Conservation (phyloP, 2,888 invertebrate species). For the Chaitophorus viminalis region DNA sequence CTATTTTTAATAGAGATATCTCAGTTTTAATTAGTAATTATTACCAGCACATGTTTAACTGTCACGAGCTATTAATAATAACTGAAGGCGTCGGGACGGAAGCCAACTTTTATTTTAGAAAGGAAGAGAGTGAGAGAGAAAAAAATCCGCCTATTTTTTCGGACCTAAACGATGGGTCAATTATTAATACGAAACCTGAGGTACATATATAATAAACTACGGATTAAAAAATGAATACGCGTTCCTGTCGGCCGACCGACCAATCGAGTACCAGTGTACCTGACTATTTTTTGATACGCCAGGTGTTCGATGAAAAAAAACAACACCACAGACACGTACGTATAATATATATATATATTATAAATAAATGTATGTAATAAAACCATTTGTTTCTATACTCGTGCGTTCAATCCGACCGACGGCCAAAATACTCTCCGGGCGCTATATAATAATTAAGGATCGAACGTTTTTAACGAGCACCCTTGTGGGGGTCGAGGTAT, state of each 20-base stretch:
- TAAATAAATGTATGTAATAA: slow-evolving; percentile 23
- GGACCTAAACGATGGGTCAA: slow-evolving; percentile 47
- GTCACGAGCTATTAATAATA: slow-evolving; percentile 62
- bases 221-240: slow-evolving; percentile 44
- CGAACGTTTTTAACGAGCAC: slow-evolving; percentile 61
- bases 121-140: neutral
- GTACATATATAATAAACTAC: slow-evolving; percentile 11
- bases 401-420: slow-evolving; percentile 39
- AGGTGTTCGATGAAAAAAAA: slow-evolving; percentile 51
- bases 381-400: slow-evolving; percentile 37
- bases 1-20: slow-evolving; percentile 62
- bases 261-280: slow-evolving; percentile 33
- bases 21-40: slow-evolving; percentile 62
- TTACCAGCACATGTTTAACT: slow-evolving; percentile 60
- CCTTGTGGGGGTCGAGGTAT: slow-evolving; percentile 20
- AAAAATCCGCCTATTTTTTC: slow-evolving; percentile 34
- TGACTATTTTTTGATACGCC: slow-evolving; percentile 46
- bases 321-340: neutral
- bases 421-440: slow-evolving; percentile 52
- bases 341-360: neutral
- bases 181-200: slow-evolving; percentile 43
- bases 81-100: slow-evolving; percentile 60
- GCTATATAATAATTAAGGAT: slow-evolving; percentile 59
- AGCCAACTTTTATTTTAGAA: slow-evolving; percentile 54
- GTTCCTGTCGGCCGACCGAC: slow-evolving; percentile 16